phyloP scores from a whole-genome alignment of 2,113 vertebrate species.

The Seriola aureovittata region DNA sequence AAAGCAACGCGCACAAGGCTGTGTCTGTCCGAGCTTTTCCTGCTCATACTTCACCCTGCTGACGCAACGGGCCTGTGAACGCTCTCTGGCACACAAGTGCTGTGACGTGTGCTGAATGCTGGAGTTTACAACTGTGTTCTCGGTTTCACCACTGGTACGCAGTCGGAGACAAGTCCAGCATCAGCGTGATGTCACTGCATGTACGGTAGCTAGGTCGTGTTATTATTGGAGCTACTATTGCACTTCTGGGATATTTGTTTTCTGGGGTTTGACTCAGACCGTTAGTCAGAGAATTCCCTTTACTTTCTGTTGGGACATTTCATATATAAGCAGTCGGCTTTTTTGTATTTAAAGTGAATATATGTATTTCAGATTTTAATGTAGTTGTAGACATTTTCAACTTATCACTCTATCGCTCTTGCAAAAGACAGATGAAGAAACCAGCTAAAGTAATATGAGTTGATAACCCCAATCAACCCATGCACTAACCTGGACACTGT shows the following conservation, averaged over 20 bases:
- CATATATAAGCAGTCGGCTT: not conserved
- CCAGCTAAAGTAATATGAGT: not conserved
- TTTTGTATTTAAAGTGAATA: not conserved
- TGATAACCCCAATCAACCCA: too few species aligned
- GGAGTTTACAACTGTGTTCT: slow-evolving; percentile 34
- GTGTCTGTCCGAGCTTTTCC: slow-evolving; percentile 26
- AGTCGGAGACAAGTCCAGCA: slow-evolving; percentile 25
- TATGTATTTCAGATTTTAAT: not conserved
- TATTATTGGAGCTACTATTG: slow-evolving; percentile 14
- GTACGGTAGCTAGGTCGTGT: not conserved
- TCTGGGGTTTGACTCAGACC: not conserved
- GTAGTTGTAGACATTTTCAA: not conserved
- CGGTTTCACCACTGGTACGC: slow-evolving; percentile 1
- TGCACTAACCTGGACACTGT: not conserved
- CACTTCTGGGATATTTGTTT: not conserved
- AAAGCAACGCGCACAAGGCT: not conserved
- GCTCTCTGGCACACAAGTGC: slow-evolving; percentile 11
- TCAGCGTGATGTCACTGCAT: slow-evolving; percentile 48
- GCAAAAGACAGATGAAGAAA: not conserved
- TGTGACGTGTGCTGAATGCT: slow-evolving; percentile 61
- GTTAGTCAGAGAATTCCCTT: not conserved
- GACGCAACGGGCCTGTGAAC: slow-evolving; percentile 50
- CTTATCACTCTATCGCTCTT: not conserved
- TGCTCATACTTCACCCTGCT: slow-evolving; percentile 33
- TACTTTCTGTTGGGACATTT: not conserved